Evolutionary conservation across 2,113 vertebrate species (phyloP).

Genomic region (Brachirus orientalis): DNA sequence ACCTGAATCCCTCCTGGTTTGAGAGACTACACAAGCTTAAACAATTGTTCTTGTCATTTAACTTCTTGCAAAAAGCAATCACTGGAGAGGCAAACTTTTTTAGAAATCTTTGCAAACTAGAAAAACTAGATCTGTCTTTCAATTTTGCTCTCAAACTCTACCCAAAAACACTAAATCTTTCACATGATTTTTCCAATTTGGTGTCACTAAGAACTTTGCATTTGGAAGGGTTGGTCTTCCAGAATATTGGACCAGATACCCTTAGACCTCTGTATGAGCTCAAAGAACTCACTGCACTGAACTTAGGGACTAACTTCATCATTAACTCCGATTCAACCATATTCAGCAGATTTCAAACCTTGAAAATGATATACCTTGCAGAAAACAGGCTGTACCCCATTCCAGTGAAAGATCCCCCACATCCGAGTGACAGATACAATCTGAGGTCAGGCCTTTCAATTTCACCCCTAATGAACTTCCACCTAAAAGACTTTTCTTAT

Average conservation of each 20-base stretch:
- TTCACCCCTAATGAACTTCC: neutral
- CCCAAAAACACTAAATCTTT: constrained; percentile 62
- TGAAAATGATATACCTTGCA: constrained; percentile 81
- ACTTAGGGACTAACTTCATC: constrained; percentile 85
- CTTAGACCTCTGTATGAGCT: constrained; percentile 75
- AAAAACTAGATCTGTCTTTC: constrained; percentile 81
- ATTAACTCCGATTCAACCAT: constrained; percentile 66
- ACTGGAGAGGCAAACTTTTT: constrained; percentile 70
- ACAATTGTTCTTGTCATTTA: constrained; percentile 71
- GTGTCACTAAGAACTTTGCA: constrained; percentile 72
- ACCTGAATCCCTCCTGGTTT: constrained; percentile 74
- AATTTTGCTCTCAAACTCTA: constrained; percentile 75
- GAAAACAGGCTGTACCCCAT: constrained; percentile 84
- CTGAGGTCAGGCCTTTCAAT: constrained; percentile 3
- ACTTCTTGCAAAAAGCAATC: constrained; percentile 62
- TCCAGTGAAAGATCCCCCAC: neutral
- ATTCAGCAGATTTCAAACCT: constrained; percentile 65
- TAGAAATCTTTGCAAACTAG: constrained; percentile 57
- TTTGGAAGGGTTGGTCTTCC: constrained; percentile 82
- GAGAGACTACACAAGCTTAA: constrained; percentile 63
- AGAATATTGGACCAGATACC: constrained; percentile 68
- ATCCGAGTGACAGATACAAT: fast-evolving
- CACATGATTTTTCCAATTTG: constrained; percentile 73
- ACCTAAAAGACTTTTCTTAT: constrained; percentile 14
- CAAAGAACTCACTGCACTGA: constrained; percentile 73